phyloP scores from a whole-genome alignment of 2,113 vertebrate species.

The Oplegnathus fasciatus region DNA sequence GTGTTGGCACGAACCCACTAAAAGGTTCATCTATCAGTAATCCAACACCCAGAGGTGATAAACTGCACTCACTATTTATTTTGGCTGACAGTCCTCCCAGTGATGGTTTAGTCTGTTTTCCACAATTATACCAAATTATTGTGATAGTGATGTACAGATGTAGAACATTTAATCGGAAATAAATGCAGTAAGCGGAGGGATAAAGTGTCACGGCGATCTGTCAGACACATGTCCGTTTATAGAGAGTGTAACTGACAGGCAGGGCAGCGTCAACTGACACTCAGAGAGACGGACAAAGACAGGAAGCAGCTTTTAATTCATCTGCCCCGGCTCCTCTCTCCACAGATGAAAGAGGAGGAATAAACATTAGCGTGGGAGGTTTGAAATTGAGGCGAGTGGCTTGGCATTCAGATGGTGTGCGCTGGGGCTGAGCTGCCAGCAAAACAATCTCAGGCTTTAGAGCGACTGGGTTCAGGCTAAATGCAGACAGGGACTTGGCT shows the following conservation, averaged over 20 bases:
- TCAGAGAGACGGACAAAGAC: constrained; percentile 1
- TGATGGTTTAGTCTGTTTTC: not conserved
- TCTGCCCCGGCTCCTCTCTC: not conserved
- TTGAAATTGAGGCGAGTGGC: constrained; percentile 36
- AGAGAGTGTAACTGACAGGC: not conserved
- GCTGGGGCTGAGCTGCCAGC: not conserved
- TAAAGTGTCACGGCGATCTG: not conserved
- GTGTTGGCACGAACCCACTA: too few species aligned
- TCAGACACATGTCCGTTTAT: not conserved
- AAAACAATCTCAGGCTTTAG: constrained; percentile 33
- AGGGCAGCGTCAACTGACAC: not conserved
- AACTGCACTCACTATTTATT: too few species aligned
- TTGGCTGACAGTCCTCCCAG: not conserved
- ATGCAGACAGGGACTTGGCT: not conserved
- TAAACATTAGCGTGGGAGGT: constrained; percentile 51
- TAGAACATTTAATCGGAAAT: not conserved
- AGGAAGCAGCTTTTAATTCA: constrained; percentile 13
- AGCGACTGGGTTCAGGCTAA: constrained; percentile 22
- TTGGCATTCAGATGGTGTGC: constrained; percentile 29
- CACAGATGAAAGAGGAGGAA: constrained; percentile 26
- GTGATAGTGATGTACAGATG: not conserved
- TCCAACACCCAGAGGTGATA: not conserved
- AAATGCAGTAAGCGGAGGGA: not conserved
- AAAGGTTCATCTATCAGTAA: not conserved
- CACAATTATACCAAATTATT: not conserved